Evolutionary conservation across 2,888 invertebrate species (phyloP), one percentile per base, ranked within the genome.

Genomic region (Polydrusus cervinus): DNA sequence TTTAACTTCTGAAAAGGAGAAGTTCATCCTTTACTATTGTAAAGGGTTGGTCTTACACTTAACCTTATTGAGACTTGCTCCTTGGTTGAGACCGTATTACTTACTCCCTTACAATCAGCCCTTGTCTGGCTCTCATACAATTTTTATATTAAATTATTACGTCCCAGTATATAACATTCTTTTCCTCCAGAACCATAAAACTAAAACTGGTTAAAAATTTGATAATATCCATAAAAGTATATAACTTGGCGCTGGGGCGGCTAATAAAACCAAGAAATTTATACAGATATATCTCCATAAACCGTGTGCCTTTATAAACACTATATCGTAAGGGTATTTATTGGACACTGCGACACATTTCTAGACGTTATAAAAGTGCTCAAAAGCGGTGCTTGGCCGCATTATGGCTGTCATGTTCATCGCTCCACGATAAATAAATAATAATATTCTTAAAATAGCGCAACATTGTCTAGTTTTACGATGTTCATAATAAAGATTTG

Each of bases 281-380:
- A 72, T 66, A 72, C 40, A 49, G 55, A 53, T 62, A 62, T 64
- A 51, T 74, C 53, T 61, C 68, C 74, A 61, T 62, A 69, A 74
- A 74, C 69, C 47, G 43, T 40, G 51, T 34, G 55, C 62, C 69
- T 74, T 74, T 74, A 68, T 74, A 74, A 74, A 74, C 74, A 74
- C 64, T 61, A 47, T 74, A 74, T 73, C 68, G 67, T 68, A 18
- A 55, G n/a, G 62, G 40, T 74, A 68, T 74, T 74, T 74, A 74
- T 68, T 69, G 55, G 74, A 64, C 69, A 64, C 40, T 38, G 68
- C 25, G 69, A 69, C 62, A 45, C 69, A 69, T 74, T 74, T 70
- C 18, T 65, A 38, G 40, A 69, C 65, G 60, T 74, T 70, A 67
- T 70, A 65, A 74, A 74, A 62, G 74, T 45, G 65, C 43, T 45